A percentile compares a stretch with the other conserved stretches of the same genome.
phyloP scores from a whole-genome alignment of 1,140 invertebrate species.

The Coelopa frigida region DNA sequence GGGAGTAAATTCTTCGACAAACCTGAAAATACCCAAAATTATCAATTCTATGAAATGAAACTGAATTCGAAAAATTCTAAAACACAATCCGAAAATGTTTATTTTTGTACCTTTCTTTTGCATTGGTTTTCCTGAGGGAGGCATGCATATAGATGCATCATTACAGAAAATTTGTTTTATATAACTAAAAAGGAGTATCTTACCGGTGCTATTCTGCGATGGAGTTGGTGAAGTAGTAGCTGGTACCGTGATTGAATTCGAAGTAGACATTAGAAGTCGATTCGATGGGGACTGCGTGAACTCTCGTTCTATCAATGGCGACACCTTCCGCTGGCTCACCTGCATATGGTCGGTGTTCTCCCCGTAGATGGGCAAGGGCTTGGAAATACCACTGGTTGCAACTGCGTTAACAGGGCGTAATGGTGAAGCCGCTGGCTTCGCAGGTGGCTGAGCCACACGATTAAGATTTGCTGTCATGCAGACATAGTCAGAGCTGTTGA shows the following conservation, averaged over 20 bases:
- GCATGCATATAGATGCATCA: not conserved
- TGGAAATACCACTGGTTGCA: slow-evolving; percentile 7
- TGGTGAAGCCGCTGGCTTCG: slow-evolving; percentile 6
- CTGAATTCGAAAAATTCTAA: not conserved
- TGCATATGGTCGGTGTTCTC: not conserved
- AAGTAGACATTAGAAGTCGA: slow-evolving; percentile 4
- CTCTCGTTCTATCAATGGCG: slow-evolving; percentile 7
- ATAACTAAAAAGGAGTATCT: not conserved
- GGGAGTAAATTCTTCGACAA: slow-evolving; percentile 66
- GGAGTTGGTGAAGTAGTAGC: slow-evolving; percentile 40
- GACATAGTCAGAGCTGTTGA: slow-evolving; percentile 62
- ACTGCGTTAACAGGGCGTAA: slow-evolving; percentile 9
- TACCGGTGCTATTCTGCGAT: slow-evolving; percentile 40
- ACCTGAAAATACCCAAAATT: slow-evolving; percentile 16
- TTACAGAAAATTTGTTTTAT: not conserved
- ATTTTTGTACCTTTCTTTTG: not conserved
- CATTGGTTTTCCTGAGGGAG: not conserved
- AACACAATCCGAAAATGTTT: not conserved
- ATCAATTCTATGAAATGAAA: not conserved
- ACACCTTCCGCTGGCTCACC: not conserved
- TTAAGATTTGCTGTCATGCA: slow-evolving; percentile 59
- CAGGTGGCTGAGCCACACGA: slow-evolving; percentile 1
- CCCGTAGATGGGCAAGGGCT: slow-evolving; percentile 11
- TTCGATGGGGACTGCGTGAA: slow-evolving; percentile 15
- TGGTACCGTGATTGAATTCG: slow-evolving; percentile 10